Conservation (phyloP, 2,797 vertebrate genomes). For the Cygnus olor region DNA sequence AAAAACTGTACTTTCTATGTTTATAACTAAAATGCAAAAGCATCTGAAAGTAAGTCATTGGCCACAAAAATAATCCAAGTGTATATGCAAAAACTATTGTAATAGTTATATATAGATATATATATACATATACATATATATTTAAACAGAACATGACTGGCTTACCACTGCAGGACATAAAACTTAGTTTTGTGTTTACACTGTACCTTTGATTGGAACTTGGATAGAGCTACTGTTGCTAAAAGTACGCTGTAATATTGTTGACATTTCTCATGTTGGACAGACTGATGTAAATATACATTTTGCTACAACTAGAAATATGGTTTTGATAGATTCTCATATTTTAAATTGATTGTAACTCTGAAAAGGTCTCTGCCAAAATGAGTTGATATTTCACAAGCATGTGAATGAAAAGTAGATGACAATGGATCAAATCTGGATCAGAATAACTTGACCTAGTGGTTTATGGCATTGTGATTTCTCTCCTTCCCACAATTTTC, state of each 20-base stretch:
- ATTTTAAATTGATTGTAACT: conserved; percentile 74
- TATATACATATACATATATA: rapidly evolving
- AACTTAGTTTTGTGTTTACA: conserved; percentile 58
- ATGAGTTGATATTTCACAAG: conserved; percentile 72
- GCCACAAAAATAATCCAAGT: conserved; percentile 12
- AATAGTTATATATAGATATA: background rate
- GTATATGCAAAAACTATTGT: conserved; percentile 46
- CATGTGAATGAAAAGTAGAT: conserved; percentile 69
- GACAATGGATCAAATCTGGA: conserved; percentile 60
- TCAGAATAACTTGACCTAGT: conserved; percentile 55
- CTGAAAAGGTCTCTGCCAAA: conserved; percentile 54
- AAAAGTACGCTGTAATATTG: conserved; percentile 60
- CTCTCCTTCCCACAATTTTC: conserved; percentile 47
- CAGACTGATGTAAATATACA: conserved; percentile 73
- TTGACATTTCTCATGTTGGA: conserved; percentile 74
- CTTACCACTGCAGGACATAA: conserved; percentile 42
- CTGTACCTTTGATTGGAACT: conserved; percentile 71
- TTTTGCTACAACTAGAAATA: conserved; percentile 76
- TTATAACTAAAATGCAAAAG: background rate
- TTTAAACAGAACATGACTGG: background rate
- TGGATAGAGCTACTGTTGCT: conserved; percentile 72
- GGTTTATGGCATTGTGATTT: conserved; percentile 35
- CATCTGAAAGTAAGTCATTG: conserved; percentile 16
- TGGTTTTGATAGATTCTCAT: conserved; percentile 76
- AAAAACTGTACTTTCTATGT: background rate